Percentiles rank a stretch among this genome's conserved stretches.
Evolutionary conservation across 2,113 vertebrate genomes (phyloP).

Genomic region (Anoplopoma fimbria): DNA sequence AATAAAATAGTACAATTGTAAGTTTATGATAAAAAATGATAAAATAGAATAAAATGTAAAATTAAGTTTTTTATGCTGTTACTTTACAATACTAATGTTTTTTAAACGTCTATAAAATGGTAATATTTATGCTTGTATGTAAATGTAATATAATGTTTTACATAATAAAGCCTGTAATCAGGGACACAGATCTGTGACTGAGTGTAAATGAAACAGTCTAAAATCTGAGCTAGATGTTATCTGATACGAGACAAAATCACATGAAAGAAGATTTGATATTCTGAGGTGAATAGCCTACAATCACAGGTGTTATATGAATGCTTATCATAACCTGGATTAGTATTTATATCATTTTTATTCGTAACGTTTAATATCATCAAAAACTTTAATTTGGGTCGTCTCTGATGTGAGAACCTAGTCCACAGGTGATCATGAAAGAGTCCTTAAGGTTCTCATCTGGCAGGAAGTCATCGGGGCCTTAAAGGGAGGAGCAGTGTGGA

Average conservation of each 20-base stretch:
- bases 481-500: background rate
- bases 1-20: background rate
- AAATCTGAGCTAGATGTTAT: too few species aligned
- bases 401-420: background rate
- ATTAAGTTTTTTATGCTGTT: background rate
- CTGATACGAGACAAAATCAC: background rate
- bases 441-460: background rate
- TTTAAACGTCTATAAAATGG: background rate
- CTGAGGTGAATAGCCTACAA: background rate
- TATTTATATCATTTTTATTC: background rate
- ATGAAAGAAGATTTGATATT: background rate
- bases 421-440: background rate
- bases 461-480: background rate
- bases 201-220: too few species aligned
- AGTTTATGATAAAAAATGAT: background rate
- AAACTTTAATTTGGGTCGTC: background rate
- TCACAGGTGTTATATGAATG: background rate
- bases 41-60: background rate
- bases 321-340: background rate
- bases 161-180: background rate
- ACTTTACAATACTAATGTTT: background rate
- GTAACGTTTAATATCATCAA: background rate
- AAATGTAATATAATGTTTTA: background rate
- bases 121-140: background rate
- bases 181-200: background rate